These are phyloP conservation scores for Hypercompe scribonia DNA, from an alignment of 2,888 invertebrate species.

Conservation along the genomic window DNA sequence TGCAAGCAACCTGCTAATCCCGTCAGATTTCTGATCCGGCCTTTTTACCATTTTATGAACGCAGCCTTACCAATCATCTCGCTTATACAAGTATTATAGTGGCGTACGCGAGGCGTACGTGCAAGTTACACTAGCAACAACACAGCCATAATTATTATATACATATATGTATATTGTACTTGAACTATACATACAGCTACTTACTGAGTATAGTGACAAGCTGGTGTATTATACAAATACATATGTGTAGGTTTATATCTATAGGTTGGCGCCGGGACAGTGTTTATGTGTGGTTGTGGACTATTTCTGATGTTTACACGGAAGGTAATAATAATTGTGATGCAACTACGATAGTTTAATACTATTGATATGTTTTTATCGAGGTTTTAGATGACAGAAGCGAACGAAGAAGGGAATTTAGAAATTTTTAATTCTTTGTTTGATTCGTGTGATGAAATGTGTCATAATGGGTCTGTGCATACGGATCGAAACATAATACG, in stretches of 20 bases:
- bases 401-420: neutral
- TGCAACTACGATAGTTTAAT: neutral
- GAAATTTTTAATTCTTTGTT: neutral
- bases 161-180: slow-evolving; percentile 34
- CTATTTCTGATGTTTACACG: slow-evolving; percentile 33
- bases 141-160: slow-evolving; percentile 63
- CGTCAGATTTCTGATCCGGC: neutral
- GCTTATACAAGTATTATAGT: slow-evolving; percentile 65
- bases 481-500: too few species aligned
- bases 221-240: slow-evolving; percentile 9
- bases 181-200: slow-evolving; percentile 31
- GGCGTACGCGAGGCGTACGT: slow-evolving; percentile 58
- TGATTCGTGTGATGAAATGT: too few species aligned
- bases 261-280: slow-evolving; percentile 31
- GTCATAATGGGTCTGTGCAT: too few species aligned
- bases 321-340: slow-evolving; percentile 5
- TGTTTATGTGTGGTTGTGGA: slow-evolving; percentile 36
- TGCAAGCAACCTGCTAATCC: neutral
- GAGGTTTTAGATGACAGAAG: neutral
- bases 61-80: slow-evolving; percentile 70
- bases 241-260: slow-evolving; percentile 27
- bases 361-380: neutral
- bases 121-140: slow-evolving; percentile 65
- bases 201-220: slow-evolving; percentile 31
- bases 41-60: slow-evolving; percentile 38